Evolutionary conservation across 2,888 invertebrate species (phyloP).

Genomic region (Caenorhabditis panamensis): DNA sequence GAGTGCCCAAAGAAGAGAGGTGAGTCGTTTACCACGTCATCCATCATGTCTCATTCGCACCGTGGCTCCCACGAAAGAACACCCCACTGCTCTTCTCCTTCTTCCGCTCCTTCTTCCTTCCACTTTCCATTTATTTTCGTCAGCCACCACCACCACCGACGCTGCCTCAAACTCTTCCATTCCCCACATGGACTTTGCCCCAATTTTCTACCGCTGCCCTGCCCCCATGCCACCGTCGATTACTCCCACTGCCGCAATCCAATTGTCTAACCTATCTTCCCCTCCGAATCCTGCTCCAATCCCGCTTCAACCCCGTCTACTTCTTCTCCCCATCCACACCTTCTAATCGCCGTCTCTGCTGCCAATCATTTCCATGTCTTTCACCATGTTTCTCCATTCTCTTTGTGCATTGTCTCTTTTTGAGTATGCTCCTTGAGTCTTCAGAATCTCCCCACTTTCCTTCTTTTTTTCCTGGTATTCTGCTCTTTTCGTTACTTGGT

Average conservation of each 20-base stretch:
- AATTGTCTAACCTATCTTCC: constrained; percentile 38
- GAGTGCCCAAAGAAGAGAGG: constrained; percentile 55
- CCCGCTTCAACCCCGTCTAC: constrained; percentile 5
- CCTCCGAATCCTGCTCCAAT: background rate
- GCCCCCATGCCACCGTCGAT: background rate
- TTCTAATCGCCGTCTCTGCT: constrained; percentile 25
- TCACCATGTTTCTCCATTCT: constrained; percentile 14
- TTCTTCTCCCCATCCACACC: constrained; percentile 8
- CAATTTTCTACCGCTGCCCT: constrained; percentile 19
- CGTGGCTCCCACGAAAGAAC: background rate
- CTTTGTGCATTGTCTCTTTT: constrained; percentile 44
- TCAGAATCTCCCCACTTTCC: background rate
- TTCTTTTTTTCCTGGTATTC: constrained; percentile 5
- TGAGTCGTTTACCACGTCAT: constrained; percentile 29
- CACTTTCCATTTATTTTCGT: constrained; percentile 26
- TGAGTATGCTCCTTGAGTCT: constrained; percentile 9
- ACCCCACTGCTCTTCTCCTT: background rate
- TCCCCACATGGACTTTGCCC: constrained; percentile 20
- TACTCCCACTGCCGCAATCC: constrained; percentile 30
- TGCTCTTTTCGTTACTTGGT: constrained; percentile 2
- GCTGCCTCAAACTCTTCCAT: constrained; percentile 4
- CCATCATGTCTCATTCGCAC: background rate
- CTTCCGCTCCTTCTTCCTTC: constrained; percentile 11
- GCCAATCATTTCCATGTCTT: constrained; percentile 11
- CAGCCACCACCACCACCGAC: constrained; percentile 3